Base-by-base conservation (phyloP, 2,888 invertebrate genomes). In the Nemotelus nigrinus region DNA sequence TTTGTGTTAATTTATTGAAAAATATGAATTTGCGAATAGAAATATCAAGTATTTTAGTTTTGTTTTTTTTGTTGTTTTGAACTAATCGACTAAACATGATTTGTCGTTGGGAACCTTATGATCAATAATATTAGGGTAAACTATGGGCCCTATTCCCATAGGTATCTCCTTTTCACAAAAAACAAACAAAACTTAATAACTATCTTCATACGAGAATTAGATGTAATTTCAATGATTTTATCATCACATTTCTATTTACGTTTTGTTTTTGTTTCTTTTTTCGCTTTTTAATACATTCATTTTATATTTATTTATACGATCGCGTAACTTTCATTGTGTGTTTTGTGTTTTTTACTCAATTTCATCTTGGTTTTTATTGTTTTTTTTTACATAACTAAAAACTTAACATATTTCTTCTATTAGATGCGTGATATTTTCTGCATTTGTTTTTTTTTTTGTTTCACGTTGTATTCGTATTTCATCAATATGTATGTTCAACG, bases 191-290 rank as follows among this genome's bases (percentile, higher is more conserved):
- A 25, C 25, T 25, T 25, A 25, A 25, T 25, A 25, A 25, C 25
- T 25, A 25, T 25, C 25, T 25, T 25, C 25, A 25, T 25, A 25
- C 25, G 25, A 25, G 39, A 41, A 64, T 64, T 43, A 64, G 39
- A 8, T 43, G 57, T 57, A 57, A 71, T 5, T 57, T 57, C 58
- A 71, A 57, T 71, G 58, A 71, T 71, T 44, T 41, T 44, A 71
- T 68, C 68, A 68, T 68, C 50, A 68, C 50, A 53, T 68, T 48
- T 43, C 64, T 25, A 68, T 50, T 8, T 4, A 67, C 25, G 25
- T 25, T 25, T 25, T 25, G 25, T 25, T 25, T 25, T 25, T 25
- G 25, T 25, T 25, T 25, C 25, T 25, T 25, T 25, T 25, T 25
- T 25, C 25, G 25, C 25, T 25, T 25, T 25, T 25, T 25, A 25